These are phyloP conservation scores for Syrrhaptes paradoxus DNA, from an alignment of 2,113 vertebrate species.

Conservation along the genomic window DNA sequence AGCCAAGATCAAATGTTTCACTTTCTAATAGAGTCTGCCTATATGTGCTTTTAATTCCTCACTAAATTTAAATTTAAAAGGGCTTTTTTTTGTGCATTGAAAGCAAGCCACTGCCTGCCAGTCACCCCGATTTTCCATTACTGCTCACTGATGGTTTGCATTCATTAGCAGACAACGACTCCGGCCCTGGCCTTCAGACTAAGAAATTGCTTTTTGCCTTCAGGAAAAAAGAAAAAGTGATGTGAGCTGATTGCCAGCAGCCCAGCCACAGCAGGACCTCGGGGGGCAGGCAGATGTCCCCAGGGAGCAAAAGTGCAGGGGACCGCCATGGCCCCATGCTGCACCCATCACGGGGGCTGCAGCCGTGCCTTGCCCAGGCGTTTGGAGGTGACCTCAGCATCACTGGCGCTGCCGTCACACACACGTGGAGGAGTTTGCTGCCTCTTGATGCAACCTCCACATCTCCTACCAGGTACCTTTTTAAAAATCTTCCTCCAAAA, in stretches of 20 bases:
- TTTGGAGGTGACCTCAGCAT: not conserved
- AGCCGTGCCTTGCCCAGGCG: accelerated
- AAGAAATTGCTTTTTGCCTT: not conserved
- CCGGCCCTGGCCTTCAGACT: not conserved
- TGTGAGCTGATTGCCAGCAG: not conserved
- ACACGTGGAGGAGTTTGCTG: not conserved
- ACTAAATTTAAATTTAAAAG: conserved; percentile 11
- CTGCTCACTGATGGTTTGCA: conserved; percentile 1
- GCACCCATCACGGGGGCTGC: accelerated
- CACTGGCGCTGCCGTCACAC: accelerated
- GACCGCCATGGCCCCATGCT: not conserved
- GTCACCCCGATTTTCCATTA: not conserved
- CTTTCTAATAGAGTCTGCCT: conserved; percentile 30
- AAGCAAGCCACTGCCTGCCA: conserved; percentile 33
- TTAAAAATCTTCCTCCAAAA: not conserved
- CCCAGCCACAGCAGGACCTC: accelerated
- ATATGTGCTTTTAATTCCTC: conserved; percentile 47
- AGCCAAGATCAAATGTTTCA: conserved; percentile 63
- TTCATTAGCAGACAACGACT: not conserved
- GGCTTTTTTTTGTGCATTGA: not conserved
- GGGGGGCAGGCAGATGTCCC: not conserved
- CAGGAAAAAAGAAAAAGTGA: not conserved
- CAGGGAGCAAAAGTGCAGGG: accelerated
- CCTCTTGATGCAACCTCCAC: accelerated
- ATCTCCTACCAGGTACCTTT: not conserved